Conservation (phyloP, 92 coral and sea anemone species). For the Epizoanthus fatuus region DNA sequence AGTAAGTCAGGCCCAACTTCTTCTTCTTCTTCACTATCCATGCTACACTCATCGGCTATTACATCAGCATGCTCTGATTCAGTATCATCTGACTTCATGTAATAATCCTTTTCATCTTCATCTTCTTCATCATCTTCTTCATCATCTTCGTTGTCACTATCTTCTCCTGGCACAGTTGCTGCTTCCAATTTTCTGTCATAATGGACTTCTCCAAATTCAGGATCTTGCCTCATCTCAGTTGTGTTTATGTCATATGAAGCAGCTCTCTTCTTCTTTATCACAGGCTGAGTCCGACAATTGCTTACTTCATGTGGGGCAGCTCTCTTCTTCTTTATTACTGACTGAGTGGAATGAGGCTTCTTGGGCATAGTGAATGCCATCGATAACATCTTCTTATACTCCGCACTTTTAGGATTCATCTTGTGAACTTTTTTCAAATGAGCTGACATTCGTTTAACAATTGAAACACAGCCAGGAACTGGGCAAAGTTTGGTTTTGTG, state of each 20-base stretch:
- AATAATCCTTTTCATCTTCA: conserved; percentile 19
- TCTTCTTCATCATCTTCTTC: conserved; percentile 15
- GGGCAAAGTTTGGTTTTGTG: conserved; percentile 18
- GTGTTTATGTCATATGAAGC: background rate
- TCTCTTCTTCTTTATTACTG: no score
- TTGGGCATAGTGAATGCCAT: conserved; percentile 13
- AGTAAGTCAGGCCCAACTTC: conserved; percentile 9
- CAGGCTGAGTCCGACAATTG: no score
- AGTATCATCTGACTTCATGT: conserved; percentile 1
- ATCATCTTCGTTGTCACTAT: conserved; percentile 13
- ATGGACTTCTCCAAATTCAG: no score
- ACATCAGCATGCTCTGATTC: conserved; percentile 21
- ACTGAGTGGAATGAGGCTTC: conserved; percentile 13
- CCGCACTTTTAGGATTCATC: background rate
- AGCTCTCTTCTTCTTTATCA: background rate
- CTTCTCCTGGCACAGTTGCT: conserved; percentile 1
- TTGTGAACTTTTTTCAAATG: conserved; percentile 29
- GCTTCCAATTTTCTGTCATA: conserved; percentile 15
- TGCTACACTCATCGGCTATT: background rate
- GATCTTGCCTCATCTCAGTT: conserved; percentile 3
- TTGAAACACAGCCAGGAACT: conserved; percentile 15
- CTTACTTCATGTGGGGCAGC: no score
- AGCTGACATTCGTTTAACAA: conserved; percentile 24
- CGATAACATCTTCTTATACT: background rate
- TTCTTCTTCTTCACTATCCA: no score